These are phyloP conservation scores for Pomatostomus ruficeps DNA, from an alignment of 2,113 vertebrate species.

Conservation along the genomic window DNA sequence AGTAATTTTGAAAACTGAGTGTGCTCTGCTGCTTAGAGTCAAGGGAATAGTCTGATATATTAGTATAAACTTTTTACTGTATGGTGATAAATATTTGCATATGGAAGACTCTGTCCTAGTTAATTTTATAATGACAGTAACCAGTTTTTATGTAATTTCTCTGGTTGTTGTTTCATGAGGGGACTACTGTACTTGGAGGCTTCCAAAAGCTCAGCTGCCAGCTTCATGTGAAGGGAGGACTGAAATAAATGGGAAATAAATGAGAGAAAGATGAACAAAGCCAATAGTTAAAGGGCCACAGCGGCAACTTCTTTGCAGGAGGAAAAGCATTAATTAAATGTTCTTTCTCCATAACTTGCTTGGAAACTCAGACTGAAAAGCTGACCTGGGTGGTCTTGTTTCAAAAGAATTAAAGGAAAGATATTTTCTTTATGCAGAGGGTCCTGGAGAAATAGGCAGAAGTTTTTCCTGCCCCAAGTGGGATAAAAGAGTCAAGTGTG, in stretches of 20 bases:
- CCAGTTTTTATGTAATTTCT: not conserved
- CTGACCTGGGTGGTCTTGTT: conserved; percentile 36
- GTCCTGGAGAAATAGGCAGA: not conserved
- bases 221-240: not conserved
- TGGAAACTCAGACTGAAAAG: conserved; percentile 17
- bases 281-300: not conserved
- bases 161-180: not conserved
- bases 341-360: not conserved
- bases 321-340: conserved; percentile 8
- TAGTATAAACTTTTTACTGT: not conserved
- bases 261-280: conserved; percentile 1
- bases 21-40: not conserved
- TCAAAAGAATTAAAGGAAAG: not conserved
- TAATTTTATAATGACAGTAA: not conserved
- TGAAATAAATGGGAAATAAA: conserved; percentile 33
- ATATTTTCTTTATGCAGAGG: not conserved
- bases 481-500: not conserved
- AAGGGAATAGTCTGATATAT: not conserved
- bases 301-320: not conserved
- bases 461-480: not conserved
- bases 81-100: not conserved
- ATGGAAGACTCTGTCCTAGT: not conserved
- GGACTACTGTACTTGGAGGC: not conserved
- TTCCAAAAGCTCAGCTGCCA: not conserved
- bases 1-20: not conserved